These are phyloP conservation scores for Eupithecia abbreviata DNA, from an alignment of 2,888 invertebrate species.

Conservation along the genomic window DNA sequence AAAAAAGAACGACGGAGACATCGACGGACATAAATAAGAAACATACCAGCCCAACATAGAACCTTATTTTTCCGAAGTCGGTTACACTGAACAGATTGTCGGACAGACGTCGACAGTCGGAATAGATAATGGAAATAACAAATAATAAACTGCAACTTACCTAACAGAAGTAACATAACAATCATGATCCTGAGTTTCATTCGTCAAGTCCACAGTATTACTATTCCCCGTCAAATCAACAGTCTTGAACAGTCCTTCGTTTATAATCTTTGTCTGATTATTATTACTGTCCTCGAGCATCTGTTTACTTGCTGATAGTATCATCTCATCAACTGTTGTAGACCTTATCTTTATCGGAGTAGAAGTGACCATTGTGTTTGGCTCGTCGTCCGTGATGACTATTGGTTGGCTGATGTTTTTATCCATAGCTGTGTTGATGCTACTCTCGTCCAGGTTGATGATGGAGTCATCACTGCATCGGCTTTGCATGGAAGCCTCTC, in stretches of 20 bases:
- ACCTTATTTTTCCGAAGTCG: too few species aligned
- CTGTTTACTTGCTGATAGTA: slow-evolving; percentile 25
- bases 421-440: not conserved
- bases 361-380: slow-evolving; percentile 5
- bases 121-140: not conserved
- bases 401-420: not conserved
- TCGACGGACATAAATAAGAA: too few species aligned
- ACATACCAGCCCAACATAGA: too few species aligned
- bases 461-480: not conserved
- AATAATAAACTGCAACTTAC: slow-evolving; percentile 13
- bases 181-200: slow-evolving; percentile 45
- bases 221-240: slow-evolving; percentile 59
- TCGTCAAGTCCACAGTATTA: slow-evolving; percentile 3
- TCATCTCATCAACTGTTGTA: slow-evolving; percentile 15
- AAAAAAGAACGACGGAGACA: too few species aligned
- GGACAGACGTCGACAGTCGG: too few species aligned
- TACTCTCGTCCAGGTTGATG: slow-evolving; percentile 1
- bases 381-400: not conserved
- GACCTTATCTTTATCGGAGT: slow-evolving; percentile 2
- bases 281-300: slow-evolving; percentile 44
- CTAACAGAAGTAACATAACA: slow-evolving; percentile 57
- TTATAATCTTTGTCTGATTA: slow-evolving; percentile 63
- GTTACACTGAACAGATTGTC: too few species aligned
- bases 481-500: not conserved
- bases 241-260: slow-evolving; percentile 65